phyloP scores from a whole-genome alignment of 1,140 invertebrate species.

The Chymomyza costata region DNA sequence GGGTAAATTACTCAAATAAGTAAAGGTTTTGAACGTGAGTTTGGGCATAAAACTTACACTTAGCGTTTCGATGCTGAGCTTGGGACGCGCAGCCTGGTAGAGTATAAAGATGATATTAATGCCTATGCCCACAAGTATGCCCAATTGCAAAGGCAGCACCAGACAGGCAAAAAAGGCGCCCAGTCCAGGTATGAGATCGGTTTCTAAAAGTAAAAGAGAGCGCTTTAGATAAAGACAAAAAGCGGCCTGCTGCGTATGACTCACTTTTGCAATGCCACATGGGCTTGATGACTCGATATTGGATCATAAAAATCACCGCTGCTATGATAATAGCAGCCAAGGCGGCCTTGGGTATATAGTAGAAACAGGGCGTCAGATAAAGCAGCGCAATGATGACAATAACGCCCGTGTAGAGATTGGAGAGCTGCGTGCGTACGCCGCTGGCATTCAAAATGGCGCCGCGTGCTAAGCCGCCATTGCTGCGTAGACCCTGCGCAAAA shows the following conservation, averaged over 20 bases:
- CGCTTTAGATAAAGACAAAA: too few species aligned
- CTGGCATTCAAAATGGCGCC: conserved; percentile 92
- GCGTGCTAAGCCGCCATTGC: conserved; percentile 88
- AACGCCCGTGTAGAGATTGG: conserved; percentile 83
- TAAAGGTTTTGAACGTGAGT: background rate
- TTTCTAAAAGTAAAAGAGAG: conserved; percentile 79
- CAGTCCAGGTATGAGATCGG: conserved; percentile 88
- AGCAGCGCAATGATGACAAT: conserved; percentile 84
- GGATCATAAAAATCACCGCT: conserved; percentile 91
- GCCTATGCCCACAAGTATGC: conserved; percentile 91
- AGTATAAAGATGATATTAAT: conserved; percentile 91
- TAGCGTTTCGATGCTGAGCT: conserved; percentile 85
- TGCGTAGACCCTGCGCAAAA: conserved; percentile 90
- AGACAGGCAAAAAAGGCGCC: conserved; percentile 90
- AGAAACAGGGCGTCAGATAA: conserved; percentile 87
- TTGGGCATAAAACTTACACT: conserved; percentile 67
- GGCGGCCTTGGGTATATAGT: conserved; percentile 87
- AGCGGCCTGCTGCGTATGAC: conserved; percentile 44
- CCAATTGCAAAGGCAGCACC: conserved; percentile 89
- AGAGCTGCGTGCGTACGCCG: conserved; percentile 90
- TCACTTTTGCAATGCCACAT: conserved; percentile 89
- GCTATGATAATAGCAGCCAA: conserved; percentile 87
- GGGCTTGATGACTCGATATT: conserved; percentile 85
- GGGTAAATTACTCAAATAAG: conserved; percentile 48
- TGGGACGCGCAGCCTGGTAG: conserved; percentile 92